Conservation (phyloP, 1,140 invertebrate genomes). For the Cydia strobilella region DNA sequence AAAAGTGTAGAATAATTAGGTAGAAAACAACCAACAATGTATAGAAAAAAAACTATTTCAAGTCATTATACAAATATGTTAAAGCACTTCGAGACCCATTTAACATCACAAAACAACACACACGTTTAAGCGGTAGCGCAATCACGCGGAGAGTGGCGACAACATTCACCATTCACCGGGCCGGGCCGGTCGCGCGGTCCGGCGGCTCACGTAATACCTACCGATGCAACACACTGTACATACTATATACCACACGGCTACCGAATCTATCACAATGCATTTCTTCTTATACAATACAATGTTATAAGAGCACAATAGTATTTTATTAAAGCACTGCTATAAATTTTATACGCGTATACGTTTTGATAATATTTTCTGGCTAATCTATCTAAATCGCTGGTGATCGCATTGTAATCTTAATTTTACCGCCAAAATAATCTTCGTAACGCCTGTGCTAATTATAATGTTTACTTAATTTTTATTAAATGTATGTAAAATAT, state of each 20-base stretch:
- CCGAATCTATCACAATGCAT: neutral
- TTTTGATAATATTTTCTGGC: neutral
- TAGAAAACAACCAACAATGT: too few species aligned
- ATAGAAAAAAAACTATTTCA: neutral
- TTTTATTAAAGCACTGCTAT: neutral
- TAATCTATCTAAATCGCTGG: neutral
- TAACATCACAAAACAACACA: neutral
- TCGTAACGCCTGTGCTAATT: too few species aligned
- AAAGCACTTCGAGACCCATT: neutral
- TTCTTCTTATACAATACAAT: neutral
- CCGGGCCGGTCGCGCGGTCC: neutral
- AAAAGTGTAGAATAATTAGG: neutral
- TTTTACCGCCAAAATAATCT: too few species aligned
- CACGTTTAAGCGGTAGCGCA: neutral
- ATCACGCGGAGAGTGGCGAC: neutral
- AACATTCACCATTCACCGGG: neutral
- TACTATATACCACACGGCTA: neutral
- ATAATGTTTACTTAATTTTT: too few species aligned
- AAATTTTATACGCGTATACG: neutral
- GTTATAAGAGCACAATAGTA: neutral
- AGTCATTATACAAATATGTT: neutral
- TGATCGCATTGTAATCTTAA: too few species aligned
- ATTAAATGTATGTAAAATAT: too few species aligned
- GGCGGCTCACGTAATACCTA: constrained; percentile 5
- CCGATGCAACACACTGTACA: neutral